Evolutionary conservation across 2,888 invertebrate genomes (phyloP), one percentile per base, ranked within the genome.

Genomic region (Tortricodes alternella): DNA sequence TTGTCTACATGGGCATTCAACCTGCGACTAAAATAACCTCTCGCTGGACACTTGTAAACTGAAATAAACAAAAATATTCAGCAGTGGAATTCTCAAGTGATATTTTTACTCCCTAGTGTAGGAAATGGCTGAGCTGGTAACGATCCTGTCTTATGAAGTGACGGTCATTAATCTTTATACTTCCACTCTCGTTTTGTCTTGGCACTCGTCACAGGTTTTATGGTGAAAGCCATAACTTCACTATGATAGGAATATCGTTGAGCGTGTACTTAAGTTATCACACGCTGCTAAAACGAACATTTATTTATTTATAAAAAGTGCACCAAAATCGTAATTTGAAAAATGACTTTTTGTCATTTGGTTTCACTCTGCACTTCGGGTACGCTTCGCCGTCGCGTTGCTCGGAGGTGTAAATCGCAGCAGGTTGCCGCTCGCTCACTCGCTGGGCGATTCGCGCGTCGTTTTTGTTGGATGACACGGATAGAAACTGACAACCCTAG

Each of bases 1-100:
- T 62, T 62, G 78, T 73, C 80, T 85, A 85, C 38, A 56, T 56
- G 87, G 85, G 77, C 85, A 66, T 86, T 87, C 85, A 87, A 85
- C 88, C 71, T 76, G 71, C 62, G 51, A 48, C 71, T 73, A 73
- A 79, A 73, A 78, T 73, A 73, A 73, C 73, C 67, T 41, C 58
- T 43, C 53, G 57, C 62, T 61, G 63, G 53, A 61, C 59, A 34
- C 34, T 34, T 34, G 16, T 2, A 11, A 11, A 18, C 56, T 37
- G 44, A 56, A 56, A 56, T 43, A 38, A 56, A 56, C 55, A 43
- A 38, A 53, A 43, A 37, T 56, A 38, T 38, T 16, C 34, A 34
- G 15, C 19, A 19, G 56, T 38, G 56, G 32, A 56, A 37, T 56
- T 18, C 43, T 55, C 13, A 5, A 37, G 43, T 46, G 2, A 8